Conservation (phyloP, 2,797 vertebrate genomes). For the Poeciliopsis gracilis region DNA sequence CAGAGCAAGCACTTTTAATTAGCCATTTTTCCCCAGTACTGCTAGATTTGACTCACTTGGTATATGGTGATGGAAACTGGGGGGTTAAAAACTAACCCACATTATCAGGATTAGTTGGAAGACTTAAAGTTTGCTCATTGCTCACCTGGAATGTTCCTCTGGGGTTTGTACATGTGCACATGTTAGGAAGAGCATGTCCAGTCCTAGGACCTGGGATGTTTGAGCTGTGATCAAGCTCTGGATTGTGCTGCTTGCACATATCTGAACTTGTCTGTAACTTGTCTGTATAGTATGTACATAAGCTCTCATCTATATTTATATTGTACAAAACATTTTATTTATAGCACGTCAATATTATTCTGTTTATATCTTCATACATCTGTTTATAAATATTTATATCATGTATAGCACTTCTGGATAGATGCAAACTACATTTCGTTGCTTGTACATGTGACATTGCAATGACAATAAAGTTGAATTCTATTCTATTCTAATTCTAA, state of each 20-base stretch:
- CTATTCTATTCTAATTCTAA: too few relatives aligned
- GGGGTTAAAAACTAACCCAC: slow-evolving; percentile 17
- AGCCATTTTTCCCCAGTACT: slow-evolving; percentile 33
- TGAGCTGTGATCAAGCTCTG: slow-evolving; percentile 44
- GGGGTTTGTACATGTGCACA: slow-evolving; percentile 14
- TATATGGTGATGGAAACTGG: not conserved
- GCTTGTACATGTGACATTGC: too few relatives aligned
- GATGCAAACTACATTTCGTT: too few relatives aligned
- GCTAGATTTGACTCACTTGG: slow-evolving; percentile 50
- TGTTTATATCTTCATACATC: too few relatives aligned
- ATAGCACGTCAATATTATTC: too few relatives aligned
- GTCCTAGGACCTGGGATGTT: slow-evolving; percentile 50
- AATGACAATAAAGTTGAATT: too few relatives aligned
- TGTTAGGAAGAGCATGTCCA: slow-evolving; percentile 40
- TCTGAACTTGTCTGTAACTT: slow-evolving; percentile 67
- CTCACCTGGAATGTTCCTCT: slow-evolving; percentile 38
- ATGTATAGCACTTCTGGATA: too few relatives aligned
- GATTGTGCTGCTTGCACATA: slow-evolving; percentile 36
- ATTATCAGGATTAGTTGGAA: slow-evolving; percentile 6
- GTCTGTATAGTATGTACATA: too few relatives aligned
- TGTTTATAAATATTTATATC: too few relatives aligned
- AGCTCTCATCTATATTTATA: too few relatives aligned
- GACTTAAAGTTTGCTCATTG: slow-evolving; percentile 9
- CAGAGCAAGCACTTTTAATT: slow-evolving; percentile 41
- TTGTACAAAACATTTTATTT: too few relatives aligned